Evolutionary conservation across 2,797 vertebrate species (phyloP).

Genomic region (Kryptopterus vitreolus): DNA sequence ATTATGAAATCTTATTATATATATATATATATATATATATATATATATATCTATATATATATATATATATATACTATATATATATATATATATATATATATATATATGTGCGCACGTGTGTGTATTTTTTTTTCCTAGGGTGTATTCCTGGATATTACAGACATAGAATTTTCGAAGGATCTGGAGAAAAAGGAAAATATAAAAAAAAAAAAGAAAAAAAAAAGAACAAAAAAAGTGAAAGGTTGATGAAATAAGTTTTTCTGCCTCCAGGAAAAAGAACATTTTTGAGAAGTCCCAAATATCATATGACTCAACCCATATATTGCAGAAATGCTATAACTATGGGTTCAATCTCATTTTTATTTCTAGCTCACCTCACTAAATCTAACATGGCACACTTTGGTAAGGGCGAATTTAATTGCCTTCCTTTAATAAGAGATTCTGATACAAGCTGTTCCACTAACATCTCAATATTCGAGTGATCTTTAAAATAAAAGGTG

Average conservation of each 20-base stretch:
- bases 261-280: conserved; percentile 24
- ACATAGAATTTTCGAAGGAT: not conserved
- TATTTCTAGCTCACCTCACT: conserved; percentile 37
- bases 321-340: conserved; percentile 44
- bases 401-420: conserved; percentile 46
- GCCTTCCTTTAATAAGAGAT: conserved; percentile 36
- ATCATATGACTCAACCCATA: conserved; percentile 40
- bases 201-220: not conserved
- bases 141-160: not conserved
- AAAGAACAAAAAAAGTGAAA: not conserved
- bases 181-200: not conserved
- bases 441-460: conserved; percentile 9
- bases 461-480: conserved; percentile 27
- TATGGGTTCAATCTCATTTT: conserved; percentile 41
- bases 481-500: conserved; percentile 31
- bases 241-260: conserved; percentile 15
- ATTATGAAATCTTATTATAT: too few species aligned
- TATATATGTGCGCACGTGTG: not conserved
- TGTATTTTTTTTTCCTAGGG: not conserved
- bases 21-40: too few species aligned
- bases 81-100: too few species aligned
- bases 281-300: conserved; percentile 18
- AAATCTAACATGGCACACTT: conserved; percentile 40
- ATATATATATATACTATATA: too few species aligned
- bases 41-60: too few species aligned